These are phyloP conservation scores for Cherax destructor DNA, from an alignment of 1,140 invertebrate genomes.

Conservation along the genomic window DNA sequence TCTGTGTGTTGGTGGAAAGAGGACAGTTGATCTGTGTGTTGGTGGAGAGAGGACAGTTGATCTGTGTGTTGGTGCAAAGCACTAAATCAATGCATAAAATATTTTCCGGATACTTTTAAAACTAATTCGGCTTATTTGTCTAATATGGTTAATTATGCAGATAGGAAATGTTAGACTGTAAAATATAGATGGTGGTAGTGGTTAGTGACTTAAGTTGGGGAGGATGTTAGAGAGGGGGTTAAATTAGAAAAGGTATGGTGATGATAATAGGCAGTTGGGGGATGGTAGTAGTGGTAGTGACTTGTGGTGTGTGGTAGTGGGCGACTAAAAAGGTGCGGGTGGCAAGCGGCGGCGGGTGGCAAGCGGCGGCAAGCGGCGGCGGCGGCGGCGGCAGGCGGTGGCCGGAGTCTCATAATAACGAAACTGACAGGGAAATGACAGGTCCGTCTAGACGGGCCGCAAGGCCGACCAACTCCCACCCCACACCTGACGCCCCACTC, in stretches of 20 bases:
- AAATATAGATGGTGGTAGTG: too few species aligned
- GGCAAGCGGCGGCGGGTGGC: not conserved
- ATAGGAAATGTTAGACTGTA: too few species aligned
- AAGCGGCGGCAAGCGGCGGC: too few species aligned
- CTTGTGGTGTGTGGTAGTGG: not conserved
- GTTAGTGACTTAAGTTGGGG: too few species aligned
- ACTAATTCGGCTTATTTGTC: too few species aligned
- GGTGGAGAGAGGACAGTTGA: too few species aligned
- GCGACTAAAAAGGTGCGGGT: not conserved
- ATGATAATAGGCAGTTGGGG: not conserved
- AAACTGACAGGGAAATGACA: not conserved
- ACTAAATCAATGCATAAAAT: too few species aligned
- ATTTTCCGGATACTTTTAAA: too few species aligned
- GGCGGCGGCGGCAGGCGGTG: not conserved
- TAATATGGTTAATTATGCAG: too few species aligned
- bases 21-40: too few species aligned
- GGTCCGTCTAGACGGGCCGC: not conserved
- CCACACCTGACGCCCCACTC: not conserved
- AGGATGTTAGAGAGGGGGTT: not conserved
- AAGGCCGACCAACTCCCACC: not conserved
- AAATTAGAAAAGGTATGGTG: not conserved
- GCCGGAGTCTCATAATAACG: not conserved
- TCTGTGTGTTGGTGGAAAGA: too few species aligned
- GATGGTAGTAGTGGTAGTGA: not conserved
- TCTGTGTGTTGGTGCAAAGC: too few species aligned